These are phyloP conservation scores for Drosophila yakuba DNA, from an alignment of 1,140 invertebrate species.

Conservation along the genomic window DNA sequence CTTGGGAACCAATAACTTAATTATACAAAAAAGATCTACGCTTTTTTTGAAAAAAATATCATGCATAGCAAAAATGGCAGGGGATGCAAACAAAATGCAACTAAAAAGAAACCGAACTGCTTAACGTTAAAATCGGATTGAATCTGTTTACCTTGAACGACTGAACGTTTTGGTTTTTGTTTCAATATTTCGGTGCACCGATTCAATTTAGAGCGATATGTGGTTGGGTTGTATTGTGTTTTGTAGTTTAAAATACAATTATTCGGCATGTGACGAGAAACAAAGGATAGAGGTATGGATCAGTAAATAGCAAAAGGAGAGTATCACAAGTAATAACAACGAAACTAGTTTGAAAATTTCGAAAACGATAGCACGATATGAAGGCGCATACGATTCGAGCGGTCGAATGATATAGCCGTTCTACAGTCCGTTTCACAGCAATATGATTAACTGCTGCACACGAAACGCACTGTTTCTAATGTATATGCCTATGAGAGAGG, in stretches of 20 bases:
- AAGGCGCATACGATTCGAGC: conserved; percentile 22
- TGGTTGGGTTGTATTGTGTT: conserved; percentile 30
- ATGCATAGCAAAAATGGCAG: conserved; percentile 22
- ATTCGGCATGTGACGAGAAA: conserved; percentile 58
- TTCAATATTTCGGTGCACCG: conserved; percentile 52
- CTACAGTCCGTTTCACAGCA: conserved; percentile 1
- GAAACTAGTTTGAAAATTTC: conserved; percentile 32
- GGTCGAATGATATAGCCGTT: conserved; percentile 8
- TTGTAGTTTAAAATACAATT: conserved; percentile 32
- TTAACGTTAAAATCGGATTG: conserved; percentile 17
- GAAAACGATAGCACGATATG: conserved; percentile 28
- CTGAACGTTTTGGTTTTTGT: conserved; percentile 44
- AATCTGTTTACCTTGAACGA: conserved; percentile 74
- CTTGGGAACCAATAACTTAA: too few relatives aligned
- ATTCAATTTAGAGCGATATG: conserved; percentile 41
- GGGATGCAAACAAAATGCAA: conserved; percentile 37
- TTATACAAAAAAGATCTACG: conserved; percentile 1
- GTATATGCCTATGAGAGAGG: conserved; percentile 42
- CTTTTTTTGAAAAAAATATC: neutral
- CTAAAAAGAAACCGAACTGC: conserved; percentile 7
- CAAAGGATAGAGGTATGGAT: conserved; percentile 69
- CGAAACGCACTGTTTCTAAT: conserved; percentile 27
- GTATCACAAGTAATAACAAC: conserved; percentile 40
- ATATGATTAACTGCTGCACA: too few relatives aligned
- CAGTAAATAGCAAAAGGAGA: conserved; percentile 53